Percentiles rank a stretch among this genome's conserved stretches.
phyloP scores from a whole-genome alignment of 35 echinoderm and acorn worm genomes.

The Heliocidaris tuberculata region DNA sequence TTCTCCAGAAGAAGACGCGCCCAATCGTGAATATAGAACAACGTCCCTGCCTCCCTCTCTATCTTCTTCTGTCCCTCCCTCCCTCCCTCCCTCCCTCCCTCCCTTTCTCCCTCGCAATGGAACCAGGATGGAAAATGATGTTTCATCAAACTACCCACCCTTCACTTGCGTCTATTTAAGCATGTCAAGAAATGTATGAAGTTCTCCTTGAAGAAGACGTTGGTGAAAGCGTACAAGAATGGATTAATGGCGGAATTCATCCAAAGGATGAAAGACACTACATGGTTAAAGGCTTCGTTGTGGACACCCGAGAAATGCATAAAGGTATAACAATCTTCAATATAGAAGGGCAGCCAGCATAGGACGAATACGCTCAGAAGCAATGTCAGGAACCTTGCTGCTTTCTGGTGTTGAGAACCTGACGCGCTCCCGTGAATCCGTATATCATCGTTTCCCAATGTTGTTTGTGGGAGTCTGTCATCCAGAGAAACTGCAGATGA shows the following conservation, averaged over 20 bases:
- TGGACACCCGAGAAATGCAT: not conserved
- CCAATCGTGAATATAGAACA: too few relatives aligned
- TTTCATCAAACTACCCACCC: too few relatives aligned
- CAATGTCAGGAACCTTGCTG: not conserved
- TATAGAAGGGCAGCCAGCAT: not conserved
- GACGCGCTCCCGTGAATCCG: not conserved
- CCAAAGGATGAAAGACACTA: constrained; percentile 4
- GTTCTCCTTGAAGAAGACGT: not conserved
- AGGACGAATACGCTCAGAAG: not conserved
- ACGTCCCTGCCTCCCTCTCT: too few relatives aligned
- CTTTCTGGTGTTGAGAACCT: not conserved
- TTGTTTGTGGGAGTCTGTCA: not conserved
- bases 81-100: too few relatives aligned
- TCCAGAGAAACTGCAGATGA: not conserved
- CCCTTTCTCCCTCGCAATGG: too few relatives aligned
- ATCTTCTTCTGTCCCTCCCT: too few relatives aligned
- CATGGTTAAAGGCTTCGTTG: not conserved
- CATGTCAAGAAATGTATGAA: not conserved
- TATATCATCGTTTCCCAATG: not conserved
- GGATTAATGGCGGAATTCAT: constrained; percentile 12
- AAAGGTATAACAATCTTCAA: not conserved
- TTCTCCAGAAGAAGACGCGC: too few relatives aligned
- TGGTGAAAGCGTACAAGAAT: constrained; percentile 34
- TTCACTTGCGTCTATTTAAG: not conserved
- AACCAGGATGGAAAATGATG: too few relatives aligned